Evolutionary conservation across 2,113 vertebrate genomes (phyloP).

Genomic region (Labeo catla): DNA sequence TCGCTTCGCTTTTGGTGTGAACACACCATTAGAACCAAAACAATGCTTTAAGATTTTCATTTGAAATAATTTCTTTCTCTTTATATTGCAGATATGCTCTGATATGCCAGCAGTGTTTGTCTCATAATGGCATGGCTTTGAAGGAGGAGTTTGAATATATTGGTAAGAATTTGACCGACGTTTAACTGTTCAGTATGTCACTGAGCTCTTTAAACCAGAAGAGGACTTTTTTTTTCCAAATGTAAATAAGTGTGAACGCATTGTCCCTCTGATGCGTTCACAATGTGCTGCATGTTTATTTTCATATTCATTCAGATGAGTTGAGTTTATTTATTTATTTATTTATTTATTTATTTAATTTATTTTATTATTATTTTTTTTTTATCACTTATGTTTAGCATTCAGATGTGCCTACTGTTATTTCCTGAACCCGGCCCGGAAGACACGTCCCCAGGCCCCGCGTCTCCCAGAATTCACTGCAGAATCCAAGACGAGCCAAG

Average conservation of each 20-base stretch:
- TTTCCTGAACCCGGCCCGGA: slow-evolving; percentile 96
- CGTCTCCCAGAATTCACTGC: slow-evolving; percentile 83
- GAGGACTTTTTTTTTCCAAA: slow-evolving; percentile 62
- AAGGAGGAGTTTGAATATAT: slow-evolving; percentile 98
- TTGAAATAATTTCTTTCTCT: background rate
- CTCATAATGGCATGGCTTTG: slow-evolving; percentile 99
- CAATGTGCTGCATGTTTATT: slow-evolving; percentile 56
- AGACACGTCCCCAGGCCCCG: slow-evolving; percentile 91
- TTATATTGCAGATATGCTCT: slow-evolving; percentile 88
- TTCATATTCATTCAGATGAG: slow-evolving; percentile 66
- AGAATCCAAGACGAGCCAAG: slow-evolving; percentile 73
- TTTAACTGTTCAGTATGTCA: slow-evolving; percentile 76
- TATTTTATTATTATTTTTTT: no score
- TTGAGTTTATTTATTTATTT: background rate
- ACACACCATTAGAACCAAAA: background rate
- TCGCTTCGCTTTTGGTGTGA: no score
- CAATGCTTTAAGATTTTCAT: background rate
- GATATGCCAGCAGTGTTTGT: slow-evolving; percentile 97
- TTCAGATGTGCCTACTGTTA: slow-evolving; percentile 98
- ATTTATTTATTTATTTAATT: no score
- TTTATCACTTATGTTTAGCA: slow-evolving; percentile 72
- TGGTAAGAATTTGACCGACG: slow-evolving; percentile 82
- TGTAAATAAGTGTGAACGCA: slow-evolving; percentile 65
- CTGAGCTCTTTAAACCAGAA: slow-evolving; percentile 71
- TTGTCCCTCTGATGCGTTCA: slow-evolving; percentile 72